These are phyloP conservation scores for Drosophila setifemur DNA, from an alignment of 1,140 invertebrate species.

Conservation along the genomic window DNA sequence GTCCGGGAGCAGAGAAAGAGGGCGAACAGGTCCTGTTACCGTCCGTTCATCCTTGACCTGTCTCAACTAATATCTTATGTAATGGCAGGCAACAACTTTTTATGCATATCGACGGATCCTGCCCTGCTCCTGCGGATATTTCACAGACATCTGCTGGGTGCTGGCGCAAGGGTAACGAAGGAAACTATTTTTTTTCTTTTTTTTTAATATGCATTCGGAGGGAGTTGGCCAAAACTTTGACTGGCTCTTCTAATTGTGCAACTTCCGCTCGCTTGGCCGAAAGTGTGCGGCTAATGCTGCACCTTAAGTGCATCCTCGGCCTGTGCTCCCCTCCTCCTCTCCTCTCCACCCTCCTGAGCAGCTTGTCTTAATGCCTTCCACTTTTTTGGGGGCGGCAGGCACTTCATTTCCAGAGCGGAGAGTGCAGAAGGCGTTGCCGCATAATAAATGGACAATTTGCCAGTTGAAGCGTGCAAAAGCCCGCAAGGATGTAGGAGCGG, in stretches of 20 bases:
- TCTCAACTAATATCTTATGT: slow-evolving; percentile 74
- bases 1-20: slow-evolving; percentile 27
- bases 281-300: slow-evolving; percentile 76
- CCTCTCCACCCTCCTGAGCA: slow-evolving; percentile 35
- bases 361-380: slow-evolving; percentile 68
- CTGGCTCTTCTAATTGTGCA: slow-evolving; percentile 77
- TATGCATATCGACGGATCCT: slow-evolving; percentile 71
- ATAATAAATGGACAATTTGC: slow-evolving; percentile 81
- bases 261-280: slow-evolving; percentile 63
- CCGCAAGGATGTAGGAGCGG: slow-evolving; percentile 61
- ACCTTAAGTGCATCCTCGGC: slow-evolving; percentile 68
- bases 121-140: slow-evolving; percentile 56
- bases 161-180: slow-evolving; percentile 25
- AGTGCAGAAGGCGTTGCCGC: slow-evolving; percentile 79
- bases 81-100: slow-evolving; percentile 65
- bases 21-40: background rate
- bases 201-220: slow-evolving; percentile 60
- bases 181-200: slow-evolving; percentile 75
- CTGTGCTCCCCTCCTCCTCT: no score
- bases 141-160: slow-evolving; percentile 56
- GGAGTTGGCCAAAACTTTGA: slow-evolving; percentile 57
- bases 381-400: slow-evolving; percentile 29
- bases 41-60: slow-evolving; percentile 54
- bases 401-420: slow-evolving; percentile 61
- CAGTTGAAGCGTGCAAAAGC: slow-evolving; percentile 74